Evolutionary conservation across 2,888 invertebrate species (phyloP).

Genomic region (Cataglyphis albicans): DNA sequence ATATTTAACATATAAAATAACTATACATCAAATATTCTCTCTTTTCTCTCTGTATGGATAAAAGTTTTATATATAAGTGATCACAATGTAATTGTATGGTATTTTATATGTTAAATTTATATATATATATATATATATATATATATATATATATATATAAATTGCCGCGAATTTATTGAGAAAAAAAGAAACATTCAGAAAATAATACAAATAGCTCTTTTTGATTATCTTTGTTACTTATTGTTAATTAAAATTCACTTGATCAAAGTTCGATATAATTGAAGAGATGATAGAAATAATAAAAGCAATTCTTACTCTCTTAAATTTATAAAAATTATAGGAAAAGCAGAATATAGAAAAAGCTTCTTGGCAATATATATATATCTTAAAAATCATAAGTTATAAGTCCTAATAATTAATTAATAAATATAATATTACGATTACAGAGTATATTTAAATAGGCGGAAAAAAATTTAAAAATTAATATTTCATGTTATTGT

Average conservation of each 20-base stretch:
- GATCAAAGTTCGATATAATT: background rate
- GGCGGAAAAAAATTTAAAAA: too few relatives aligned
- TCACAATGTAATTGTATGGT: background rate
- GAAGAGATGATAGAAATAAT: background rate
- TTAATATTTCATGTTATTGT: constrained; percentile 9
- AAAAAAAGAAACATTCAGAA: background rate
- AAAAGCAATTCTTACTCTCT: background rate
- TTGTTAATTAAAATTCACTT: background rate
- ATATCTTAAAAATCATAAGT: background rate
- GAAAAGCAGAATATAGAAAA: background rate
- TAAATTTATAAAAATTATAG: background rate
- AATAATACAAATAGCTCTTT: background rate
- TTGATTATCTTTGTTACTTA: background rate
- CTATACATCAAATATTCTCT: background rate
- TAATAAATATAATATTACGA: background rate
- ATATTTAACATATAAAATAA: constrained; percentile 1
- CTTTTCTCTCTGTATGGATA: too few relatives aligned
- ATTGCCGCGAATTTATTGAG: background rate
- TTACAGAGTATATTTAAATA: background rate
- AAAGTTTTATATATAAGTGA: background rate
- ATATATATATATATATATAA: background rate
- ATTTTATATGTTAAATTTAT: too few relatives aligned
- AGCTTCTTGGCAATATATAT: background rate
- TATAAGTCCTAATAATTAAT: background rate
- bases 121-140: background rate